Evolutionary conservation across 2,113 vertebrate genomes (phyloP), one percentile per base, ranked within the genome.

Genomic region (Uropsilus gracilis): DNA sequence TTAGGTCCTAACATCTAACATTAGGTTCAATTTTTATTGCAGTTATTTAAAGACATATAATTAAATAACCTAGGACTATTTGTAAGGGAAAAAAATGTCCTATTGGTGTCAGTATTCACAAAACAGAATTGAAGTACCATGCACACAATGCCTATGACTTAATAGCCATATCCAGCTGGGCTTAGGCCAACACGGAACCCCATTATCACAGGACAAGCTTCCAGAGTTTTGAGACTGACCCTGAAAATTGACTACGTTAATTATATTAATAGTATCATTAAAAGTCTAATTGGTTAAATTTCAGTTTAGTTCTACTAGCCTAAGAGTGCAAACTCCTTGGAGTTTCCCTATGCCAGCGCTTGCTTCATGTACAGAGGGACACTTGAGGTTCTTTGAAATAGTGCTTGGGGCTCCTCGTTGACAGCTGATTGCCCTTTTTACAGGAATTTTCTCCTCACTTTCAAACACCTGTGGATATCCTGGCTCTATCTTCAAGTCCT

Each of bases 41-140:
- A 66, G 10, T 87, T 89, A 66, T 89, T 71, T 69, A 82, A 84
- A 94, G 42, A 34, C 59, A n/a, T 82, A 18, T 53, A 72, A 84
- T 95, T 86, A 88, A 94, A 57, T n/a, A 84, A 44, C 30, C 16
- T 34, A 91, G 22, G 18, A 75, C 75, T 90, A 53, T 85, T 95
- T 85, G 26, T 20, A 64, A 55, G 80, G 82, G 64, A 78, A 95
- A 91, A 42, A 57, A 81, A 63, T 57, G 11, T 59, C 13, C 39
- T 30, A 8, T 63, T 76, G 50, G 50, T 81, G 88, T 7, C 24
- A 95, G 24, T 75, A 85, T 72, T 63, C 55, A n/a, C 44, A 81
- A 57, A 71, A 28, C 11, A 6, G 59, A 81, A 86, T 44, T 63
- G 46, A 81, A 34, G 37, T 83, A 75, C 34, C 20, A 59, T 71